A percentile compares a stretch with the other conserved stretches of the same genome.
Conservation (phyloP, 2,113 vertebrate genomes). For the Aldabrachelys gigantea region DNA sequence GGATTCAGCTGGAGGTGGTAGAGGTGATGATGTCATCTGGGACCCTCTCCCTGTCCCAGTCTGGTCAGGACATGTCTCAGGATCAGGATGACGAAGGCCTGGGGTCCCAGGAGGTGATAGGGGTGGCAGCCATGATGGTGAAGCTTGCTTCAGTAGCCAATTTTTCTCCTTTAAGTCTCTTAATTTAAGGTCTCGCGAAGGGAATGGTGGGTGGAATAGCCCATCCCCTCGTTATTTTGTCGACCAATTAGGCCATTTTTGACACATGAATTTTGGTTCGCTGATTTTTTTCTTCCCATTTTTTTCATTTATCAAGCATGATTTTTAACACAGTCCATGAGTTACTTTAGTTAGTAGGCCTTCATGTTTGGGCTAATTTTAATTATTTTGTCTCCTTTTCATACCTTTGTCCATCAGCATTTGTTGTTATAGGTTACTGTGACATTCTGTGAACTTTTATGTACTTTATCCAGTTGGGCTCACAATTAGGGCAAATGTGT, state of each 20-base stretch:
- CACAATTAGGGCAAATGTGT: background rate
- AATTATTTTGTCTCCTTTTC: background rate
- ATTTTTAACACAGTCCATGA: background rate
- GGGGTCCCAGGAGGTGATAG: background rate
- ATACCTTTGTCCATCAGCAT: background rate
- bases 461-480: background rate
- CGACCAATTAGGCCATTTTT: background rate
- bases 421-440: background rate
- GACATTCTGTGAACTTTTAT: background rate
- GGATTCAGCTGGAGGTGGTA: background rate
- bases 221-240: background rate
- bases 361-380: background rate
- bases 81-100: background rate
- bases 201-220: background rate
- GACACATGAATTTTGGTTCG: background rate
- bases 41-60: background rate
- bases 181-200: background rate
- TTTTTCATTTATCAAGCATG: background rate
- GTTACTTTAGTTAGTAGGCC: background rate
- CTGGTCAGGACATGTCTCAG: background rate
- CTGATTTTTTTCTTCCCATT: background rate
- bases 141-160: background rate
- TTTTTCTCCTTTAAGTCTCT: background rate
- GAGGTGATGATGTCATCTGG: background rate
- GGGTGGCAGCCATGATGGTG: background rate